Evolutionary conservation across 2,888 invertebrate genomes (phyloP), one percentile per base, ranked within the genome.

Genomic region (Habroteleia sp.): DNA sequence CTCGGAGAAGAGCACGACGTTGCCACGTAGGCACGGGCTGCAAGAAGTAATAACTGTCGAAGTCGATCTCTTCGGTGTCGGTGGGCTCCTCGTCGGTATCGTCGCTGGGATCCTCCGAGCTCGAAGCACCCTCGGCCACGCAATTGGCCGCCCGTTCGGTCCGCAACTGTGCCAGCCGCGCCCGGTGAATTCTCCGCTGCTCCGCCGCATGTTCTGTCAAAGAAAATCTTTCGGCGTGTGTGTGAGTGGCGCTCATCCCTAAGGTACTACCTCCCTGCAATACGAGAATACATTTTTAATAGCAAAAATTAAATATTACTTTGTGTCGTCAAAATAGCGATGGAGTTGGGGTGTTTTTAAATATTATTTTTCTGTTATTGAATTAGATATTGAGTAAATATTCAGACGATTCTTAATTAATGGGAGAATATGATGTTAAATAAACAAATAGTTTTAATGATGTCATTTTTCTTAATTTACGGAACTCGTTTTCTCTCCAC

Each of bases 11-110:
- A 1, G 95, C 94, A 68, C 98, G 90, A 69, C 98, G 92, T 88
- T 97, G 97, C 82, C 97, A 91, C 1, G 97, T 96, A 4, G 97
- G 94, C 60, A 98, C 95, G 4, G 98, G 98, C 89, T 98, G 94
- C 48, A 97, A 90, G 85, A 97, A 97, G 85, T 96, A 96, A 87
- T 95, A 96, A 84, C 94, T 95, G 81, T 97, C 97, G 80, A 95
- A 92, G 88, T 97, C 97, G 80, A 96, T 90, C 85, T 97, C 96
- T 6, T 95, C 94, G 78, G 92, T 93, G 81, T 96, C 95, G 84
- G 94, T 95, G 0, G 93, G 90, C 85, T 95, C 94, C 84, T 96
- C 95, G 82, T 96, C 95, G 52, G 95, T 95, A 83, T 96, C 95
- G 82, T 94, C 94, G 75, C 87, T 87, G 1, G 88, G 88, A 62